phyloP scores from a whole-genome alignment of 2,113 vertebrate genomes.

The Oxygymnocypris stewartii region DNA sequence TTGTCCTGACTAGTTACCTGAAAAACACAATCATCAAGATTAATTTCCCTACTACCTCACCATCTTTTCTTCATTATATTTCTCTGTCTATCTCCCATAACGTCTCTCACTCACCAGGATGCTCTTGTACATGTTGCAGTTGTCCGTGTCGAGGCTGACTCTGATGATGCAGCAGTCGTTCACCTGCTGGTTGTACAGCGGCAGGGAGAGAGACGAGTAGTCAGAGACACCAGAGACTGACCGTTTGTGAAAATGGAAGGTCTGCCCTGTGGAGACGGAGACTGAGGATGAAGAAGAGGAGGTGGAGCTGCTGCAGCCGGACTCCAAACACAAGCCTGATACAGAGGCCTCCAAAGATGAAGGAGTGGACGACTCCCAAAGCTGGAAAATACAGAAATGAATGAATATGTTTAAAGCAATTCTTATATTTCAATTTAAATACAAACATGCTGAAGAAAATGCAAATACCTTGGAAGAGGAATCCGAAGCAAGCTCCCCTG shows the following conservation, averaged over 20 bases:
- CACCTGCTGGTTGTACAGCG: slow-evolving; percentile 97
- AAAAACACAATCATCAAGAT: not conserved
- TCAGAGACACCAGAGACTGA: slow-evolving; percentile 90
- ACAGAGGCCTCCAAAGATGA: slow-evolving; percentile 93
- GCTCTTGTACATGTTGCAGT: slow-evolving; percentile 99
- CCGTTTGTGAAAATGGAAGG: slow-evolving; percentile 91
- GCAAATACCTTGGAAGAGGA: slow-evolving; percentile 69
- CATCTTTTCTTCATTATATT: not conserved
- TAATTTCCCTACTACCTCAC: not conserved
- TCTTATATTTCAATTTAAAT: no score
- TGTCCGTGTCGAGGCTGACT: slow-evolving; percentile 93
- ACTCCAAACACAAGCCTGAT: slow-evolving; percentile 78
- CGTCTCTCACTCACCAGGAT: slow-evolving; percentile 77
- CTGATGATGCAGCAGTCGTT: slow-evolving; percentile 98
- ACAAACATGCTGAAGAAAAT: no score
- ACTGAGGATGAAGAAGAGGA: slow-evolving; percentile 86
- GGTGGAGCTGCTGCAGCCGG: slow-evolving; percentile 84
- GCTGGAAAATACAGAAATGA: slow-evolving; percentile 70
- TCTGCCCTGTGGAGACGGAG: slow-evolving; percentile 85
- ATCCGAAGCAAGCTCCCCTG: slow-evolving; percentile 68
- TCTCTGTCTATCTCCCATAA: not conserved
- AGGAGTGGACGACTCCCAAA: slow-evolving; percentile 95
- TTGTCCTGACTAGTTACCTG: slow-evolving; percentile 99
- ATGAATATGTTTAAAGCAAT: no score
- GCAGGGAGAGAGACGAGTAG: slow-evolving; percentile 89